A percentile compares a stretch with the other conserved stretches of the same genome.
These are phyloP conservation scores for Carlito syrichta DNA, from an alignment of 2,113 vertebrate species.

Conservation along the genomic window DNA sequence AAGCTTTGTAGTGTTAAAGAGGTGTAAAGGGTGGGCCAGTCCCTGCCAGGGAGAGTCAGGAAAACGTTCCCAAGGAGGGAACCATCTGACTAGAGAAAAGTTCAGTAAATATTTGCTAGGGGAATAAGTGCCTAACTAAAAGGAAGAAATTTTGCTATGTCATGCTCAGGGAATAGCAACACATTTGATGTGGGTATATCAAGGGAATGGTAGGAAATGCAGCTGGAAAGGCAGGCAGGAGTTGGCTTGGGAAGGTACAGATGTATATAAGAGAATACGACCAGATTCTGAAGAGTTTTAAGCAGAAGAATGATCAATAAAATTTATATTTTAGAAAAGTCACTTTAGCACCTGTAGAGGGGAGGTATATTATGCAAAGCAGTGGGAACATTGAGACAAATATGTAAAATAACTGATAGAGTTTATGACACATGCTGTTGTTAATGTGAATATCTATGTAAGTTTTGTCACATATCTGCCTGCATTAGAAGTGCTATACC, in stretches of 20 bases:
- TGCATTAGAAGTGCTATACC: not conserved
- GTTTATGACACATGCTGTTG: not conserved
- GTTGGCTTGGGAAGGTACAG: not conserved
- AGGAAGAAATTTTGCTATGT: not conserved
- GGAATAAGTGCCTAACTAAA: not conserved
- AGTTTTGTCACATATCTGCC: not conserved
- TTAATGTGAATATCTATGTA: not conserved
- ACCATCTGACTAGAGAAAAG: not conserved
- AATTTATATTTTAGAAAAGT: not conserved
- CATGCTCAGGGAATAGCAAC: not conserved
- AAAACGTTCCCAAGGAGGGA: not conserved
- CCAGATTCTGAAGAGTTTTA: not conserved
- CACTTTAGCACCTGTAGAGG: not conserved
- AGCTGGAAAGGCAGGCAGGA: not conserved
- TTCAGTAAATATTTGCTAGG: conserved; percentile 32
- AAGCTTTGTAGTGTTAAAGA: not conserved
- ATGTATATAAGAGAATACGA: not conserved
- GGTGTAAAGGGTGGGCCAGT: not conserved
- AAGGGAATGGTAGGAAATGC: not conserved
- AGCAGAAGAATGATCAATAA: not conserved
- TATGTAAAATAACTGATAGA: not conserved
- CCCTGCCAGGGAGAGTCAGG: not conserved
- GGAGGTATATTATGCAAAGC: not conserved
- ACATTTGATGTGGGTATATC: not conserved
- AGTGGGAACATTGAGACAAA: not conserved